Base-by-base conservation (phyloP, 2,113 vertebrate genomes). In the Cochlearius cochlearius region DNA sequence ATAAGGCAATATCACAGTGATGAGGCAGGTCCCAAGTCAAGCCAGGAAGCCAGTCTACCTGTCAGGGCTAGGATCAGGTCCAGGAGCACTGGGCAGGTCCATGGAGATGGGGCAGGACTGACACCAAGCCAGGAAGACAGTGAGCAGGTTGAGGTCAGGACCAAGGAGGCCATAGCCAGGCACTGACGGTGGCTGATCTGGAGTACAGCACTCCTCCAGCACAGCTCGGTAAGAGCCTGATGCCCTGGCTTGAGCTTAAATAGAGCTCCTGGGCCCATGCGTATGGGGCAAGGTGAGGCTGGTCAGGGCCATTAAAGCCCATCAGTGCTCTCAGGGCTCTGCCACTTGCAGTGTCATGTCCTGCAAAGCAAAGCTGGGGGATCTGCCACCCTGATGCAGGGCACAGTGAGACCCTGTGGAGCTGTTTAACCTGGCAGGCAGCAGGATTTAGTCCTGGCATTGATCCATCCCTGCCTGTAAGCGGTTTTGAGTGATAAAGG, bases 331-430 rank as follows among this genome's bases (percentile, higher is more conserved):
- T 26, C 50, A 81, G 60, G n/a, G 19, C 49, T 85, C 55, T 87
- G 39, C 47, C 11, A 18, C 17, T 36, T 78, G 26, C 15, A 41
- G 29, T n/a, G 29, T 19, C 58, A 38, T 8, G 16, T n/a, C 64
- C 62, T 71, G n/a, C 38, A 88, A 32, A 72, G 32, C 30, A 62
- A 53, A 74, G 7, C 66, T 60, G 43, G 26, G 34, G 15, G 2
- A 29, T 29, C 52, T 69, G 29, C 14, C 52, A 49, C 7, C 30
- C 19, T 39, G 63, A 34, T 13, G 6, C 14, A 34, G 58, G 50
- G 34, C 18, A 49, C 32, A 17, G 29, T 0, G 1, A 43, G 63
- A 53, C 15, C 12, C 27, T 1, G 0, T 3, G 27, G 59, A 60
- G 20, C 23, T 23, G 11, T 68, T 38, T 52, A 60, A 36, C 30